phyloP scores from a whole-genome alignment of 2,888 invertebrate species.

The Nephrocerus scutellatus region DNA sequence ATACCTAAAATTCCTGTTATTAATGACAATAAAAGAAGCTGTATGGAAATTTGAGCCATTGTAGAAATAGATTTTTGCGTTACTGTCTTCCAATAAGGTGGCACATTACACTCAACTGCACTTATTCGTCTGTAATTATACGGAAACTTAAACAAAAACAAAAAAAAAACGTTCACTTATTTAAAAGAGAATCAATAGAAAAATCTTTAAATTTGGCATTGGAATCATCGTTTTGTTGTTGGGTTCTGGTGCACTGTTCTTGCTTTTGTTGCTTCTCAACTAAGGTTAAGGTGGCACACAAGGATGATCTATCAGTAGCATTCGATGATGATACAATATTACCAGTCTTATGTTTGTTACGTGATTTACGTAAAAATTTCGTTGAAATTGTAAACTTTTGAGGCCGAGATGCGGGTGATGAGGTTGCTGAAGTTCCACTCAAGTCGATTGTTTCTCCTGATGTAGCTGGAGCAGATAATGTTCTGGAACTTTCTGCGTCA shows the following conservation, averaged over 20 bases:
- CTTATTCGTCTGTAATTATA: conserved; percentile 17
- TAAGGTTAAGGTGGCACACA: too few relatives aligned
- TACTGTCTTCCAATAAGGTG: too few relatives aligned
- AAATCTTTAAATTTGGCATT: conserved; percentile 49
- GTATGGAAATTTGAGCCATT: too few relatives aligned
- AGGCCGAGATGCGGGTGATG: conserved; percentile 23
- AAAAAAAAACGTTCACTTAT: conserved; percentile 26
- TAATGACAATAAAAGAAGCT: too few relatives aligned
- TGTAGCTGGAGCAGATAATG: too few relatives aligned
- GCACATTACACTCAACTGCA: too few relatives aligned
- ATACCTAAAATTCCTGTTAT: too few relatives aligned
- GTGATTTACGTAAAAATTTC: conserved; percentile 41
- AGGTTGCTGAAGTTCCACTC: conserved; percentile 13
- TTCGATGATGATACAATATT: conserved; percentile 17
- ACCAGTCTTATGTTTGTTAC: conserved; percentile 30
- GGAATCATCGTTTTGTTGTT: conserved; percentile 42
- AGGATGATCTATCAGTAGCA: too few relatives aligned
- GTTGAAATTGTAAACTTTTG: conserved; percentile 43
- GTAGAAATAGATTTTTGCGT: too few relatives aligned
- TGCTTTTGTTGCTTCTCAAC: conserved; percentile 13
- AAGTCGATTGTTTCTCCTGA: too few relatives aligned
- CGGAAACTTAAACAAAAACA: too few relatives aligned
- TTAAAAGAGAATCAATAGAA: conserved; percentile 46
- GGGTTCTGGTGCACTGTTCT: conserved; percentile 8
- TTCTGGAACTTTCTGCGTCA: conserved; percentile 2